Base-by-base conservation (phyloP, 2,888 invertebrate species). In the Ochropacha duplaris region DNA sequence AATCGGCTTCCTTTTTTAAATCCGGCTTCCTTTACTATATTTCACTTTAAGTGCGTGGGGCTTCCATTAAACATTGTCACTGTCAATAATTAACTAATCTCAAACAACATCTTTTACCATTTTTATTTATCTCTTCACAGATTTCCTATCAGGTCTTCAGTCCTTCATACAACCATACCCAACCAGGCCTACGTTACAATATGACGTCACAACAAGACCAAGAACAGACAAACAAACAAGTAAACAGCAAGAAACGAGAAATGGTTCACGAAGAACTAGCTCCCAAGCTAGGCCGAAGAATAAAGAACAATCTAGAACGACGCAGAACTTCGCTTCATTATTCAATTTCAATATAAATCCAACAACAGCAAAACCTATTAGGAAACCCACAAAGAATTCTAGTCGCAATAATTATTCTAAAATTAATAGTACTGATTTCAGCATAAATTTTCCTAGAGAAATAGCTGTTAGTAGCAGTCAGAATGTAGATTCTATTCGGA, bases 91-190 rank as follows among this genome's bases (percentile, higher is more conserved):
- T n/a, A n/a, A n/a, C n/a, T n/a, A n/a, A n/a, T n/a, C n/a, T n/a
- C n/a, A n/a, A n/a, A n/a, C n/a, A n/a, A n/a, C n/a, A n/a, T n/a
- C n/a, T n/a, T n/a, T n/a, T n/a, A n/a, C n/a, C n/a, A n/a, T 56
- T 5, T 77, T 76, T 28, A 8, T 16, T 22, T 6, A 57, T 54
- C 49, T 50, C 50, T 19, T 84, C 81, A 0, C 85, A 88, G 90
- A 90, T 71, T 69, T 88, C 54, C 73, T 87, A 55, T 80, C 84
- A 72, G 80, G 79, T 0, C 61, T 88, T 4, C 85, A 84, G 56
- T 77, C 86, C 0, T 64, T 78, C 1, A 57, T 81, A 1, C 81
- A 83, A 26, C 71, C 75, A 0, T 65, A 66, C 22, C 75, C 0
- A 65, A 55, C 1, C 68, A 65, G 28, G 34, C 61, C 56, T 62